Conservation (phyloP, 2,113 vertebrate genomes). For the Myotis lucifugus region DNA sequence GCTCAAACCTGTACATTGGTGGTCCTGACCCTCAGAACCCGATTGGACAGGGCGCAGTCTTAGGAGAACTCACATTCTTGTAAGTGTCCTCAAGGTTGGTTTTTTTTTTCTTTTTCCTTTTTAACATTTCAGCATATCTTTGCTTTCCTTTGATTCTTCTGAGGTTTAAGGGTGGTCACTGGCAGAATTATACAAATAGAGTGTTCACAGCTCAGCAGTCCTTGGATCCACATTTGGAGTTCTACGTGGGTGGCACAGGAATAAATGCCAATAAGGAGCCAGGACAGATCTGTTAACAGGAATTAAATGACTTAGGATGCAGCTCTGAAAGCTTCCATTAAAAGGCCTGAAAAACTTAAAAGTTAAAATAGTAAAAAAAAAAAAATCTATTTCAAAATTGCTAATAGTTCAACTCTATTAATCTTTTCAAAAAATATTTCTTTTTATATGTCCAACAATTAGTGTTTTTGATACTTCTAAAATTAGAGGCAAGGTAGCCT, state of each 20-base stretch:
- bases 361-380: constrained; percentile 35
- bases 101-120: background rate
- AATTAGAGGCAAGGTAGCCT: background rate
- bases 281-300: constrained; percentile 83
- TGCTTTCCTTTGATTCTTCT: constrained; percentile 86
- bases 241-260: constrained; percentile 88
- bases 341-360: constrained; percentile 73
- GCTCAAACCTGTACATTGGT: constrained; percentile 36
- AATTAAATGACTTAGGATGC: constrained; percentile 81
- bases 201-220: constrained; percentile 86
- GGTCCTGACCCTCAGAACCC: background rate
- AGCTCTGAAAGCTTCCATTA: constrained; percentile 80
- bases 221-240: constrained; percentile 85
- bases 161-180: constrained; percentile 88
- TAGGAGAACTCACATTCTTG: constrained; percentile 38
- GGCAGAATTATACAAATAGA: constrained; percentile 86
- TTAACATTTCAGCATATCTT: constrained; percentile 81
- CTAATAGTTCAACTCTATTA: background rate
- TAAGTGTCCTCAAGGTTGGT: constrained; percentile 44
- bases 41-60: background rate
- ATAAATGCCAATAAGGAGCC: constrained; percentile 83
- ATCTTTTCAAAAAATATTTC: constrained; percentile 43
- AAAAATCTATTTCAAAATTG: constrained; percentile 31
- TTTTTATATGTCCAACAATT: background rate
- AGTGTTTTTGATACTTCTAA: constrained; percentile 26